phyloP scores from a whole-genome alignment of 2,888 invertebrate species.

The Marasmarcha lunaedactyla region DNA sequence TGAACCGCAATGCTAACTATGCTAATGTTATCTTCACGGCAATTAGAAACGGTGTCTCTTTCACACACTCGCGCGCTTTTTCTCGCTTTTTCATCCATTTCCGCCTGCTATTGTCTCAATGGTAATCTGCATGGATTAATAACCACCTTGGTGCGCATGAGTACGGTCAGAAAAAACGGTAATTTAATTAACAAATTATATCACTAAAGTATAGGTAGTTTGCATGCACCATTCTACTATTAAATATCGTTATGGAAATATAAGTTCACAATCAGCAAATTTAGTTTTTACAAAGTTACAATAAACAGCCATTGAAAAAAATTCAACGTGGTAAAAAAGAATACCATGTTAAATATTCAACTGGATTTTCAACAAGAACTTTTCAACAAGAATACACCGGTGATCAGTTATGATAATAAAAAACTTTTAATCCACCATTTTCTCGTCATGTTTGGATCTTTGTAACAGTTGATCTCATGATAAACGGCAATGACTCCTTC shows the following conservation, averaged over 20 bases:
- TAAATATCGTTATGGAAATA: too few species aligned
- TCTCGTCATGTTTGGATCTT: conserved; percentile 42
- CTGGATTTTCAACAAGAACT: too few species aligned
- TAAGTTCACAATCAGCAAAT: too few species aligned
- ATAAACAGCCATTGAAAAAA: too few species aligned
- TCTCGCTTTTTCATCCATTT: conserved; percentile 45
- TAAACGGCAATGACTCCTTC: conserved; percentile 62
- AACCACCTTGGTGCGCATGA: conserved; percentile 18
- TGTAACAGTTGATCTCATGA: conserved; percentile 69
- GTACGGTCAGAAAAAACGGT: conserved; percentile 2
- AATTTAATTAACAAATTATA: conserved; percentile 2
- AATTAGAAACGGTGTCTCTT: conserved; percentile 39
- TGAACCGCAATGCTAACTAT: too few species aligned
- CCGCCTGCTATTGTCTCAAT: conserved; percentile 56
- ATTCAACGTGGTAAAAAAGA: too few species aligned
- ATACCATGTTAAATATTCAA: too few species aligned
- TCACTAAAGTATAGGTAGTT: background rate
- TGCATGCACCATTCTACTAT: too few species aligned
- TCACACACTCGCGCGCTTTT: conserved; percentile 42
- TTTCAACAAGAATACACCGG: too few species aligned
- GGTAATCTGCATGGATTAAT: conserved; percentile 51
- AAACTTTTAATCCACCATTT: conserved; percentile 37
- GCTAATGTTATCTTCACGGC: conserved; percentile 19
- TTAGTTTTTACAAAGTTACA: too few species aligned
- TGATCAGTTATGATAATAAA: background rate